Percentiles rank a stretch among this genome's conserved stretches.
Evolutionary conservation across 2,113 vertebrate species (phyloP).

Genomic region (Corythornis cristatus): DNA sequence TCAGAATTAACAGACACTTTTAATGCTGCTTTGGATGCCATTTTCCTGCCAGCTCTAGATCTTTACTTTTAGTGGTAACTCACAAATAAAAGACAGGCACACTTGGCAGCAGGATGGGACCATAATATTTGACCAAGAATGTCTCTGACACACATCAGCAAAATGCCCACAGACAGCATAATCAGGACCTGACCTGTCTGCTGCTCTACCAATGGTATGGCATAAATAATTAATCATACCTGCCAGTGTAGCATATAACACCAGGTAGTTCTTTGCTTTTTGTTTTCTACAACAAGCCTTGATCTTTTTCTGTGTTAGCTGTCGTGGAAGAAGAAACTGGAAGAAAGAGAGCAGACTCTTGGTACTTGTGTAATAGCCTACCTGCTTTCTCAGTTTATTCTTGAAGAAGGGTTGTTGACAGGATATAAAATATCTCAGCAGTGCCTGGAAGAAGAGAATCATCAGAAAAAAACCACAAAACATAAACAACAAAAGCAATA

Average conservation of each 20-base stretch:
- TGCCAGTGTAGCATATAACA: conserved; percentile 35
- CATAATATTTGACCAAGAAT: conserved; percentile 11
- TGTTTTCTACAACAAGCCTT: conserved; percentile 31
- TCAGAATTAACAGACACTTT: neutral
- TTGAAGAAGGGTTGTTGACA: conserved; percentile 24
- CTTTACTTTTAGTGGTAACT: neutral
- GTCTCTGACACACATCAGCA: conserved; percentile 28
- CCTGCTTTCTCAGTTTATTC: conserved; percentile 20
- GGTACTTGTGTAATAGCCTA: conserved; percentile 2
- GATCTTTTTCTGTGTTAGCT: conserved; percentile 51
- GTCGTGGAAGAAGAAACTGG: neutral
- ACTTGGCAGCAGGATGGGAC: neutral
- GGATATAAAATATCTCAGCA: conserved; percentile 4
- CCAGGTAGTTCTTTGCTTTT: conserved; percentile 22
- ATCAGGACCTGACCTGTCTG: conserved; percentile 46
- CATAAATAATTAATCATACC: conserved; percentile 47
- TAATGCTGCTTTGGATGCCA: neutral
- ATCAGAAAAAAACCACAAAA: neutral
- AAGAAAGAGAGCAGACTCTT: conserved; percentile 34
- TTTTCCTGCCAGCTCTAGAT: neutral
- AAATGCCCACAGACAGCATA: conserved; percentile 54
- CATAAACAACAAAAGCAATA: neutral
- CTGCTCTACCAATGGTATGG: conserved; percentile 12
- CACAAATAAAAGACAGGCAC: conserved; percentile 5
- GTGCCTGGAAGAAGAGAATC: neutral